These are phyloP conservation scores for Eudyptes chrysolophus DNA, from an alignment of 2,113 vertebrate genomes.

Conservation along the genomic window DNA sequence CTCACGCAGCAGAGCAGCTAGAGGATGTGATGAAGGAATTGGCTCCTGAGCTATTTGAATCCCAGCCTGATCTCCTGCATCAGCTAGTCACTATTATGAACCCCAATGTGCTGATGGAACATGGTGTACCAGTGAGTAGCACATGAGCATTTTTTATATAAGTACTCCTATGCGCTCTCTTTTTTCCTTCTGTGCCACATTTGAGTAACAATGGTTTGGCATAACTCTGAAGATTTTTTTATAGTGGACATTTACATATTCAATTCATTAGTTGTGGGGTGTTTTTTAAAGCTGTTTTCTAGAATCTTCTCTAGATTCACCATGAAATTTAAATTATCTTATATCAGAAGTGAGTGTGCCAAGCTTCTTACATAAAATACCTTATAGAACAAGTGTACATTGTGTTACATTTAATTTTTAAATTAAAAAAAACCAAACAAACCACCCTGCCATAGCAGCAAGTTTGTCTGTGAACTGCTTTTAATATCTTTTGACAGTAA, in stretches of 20 bases:
- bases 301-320: neutral
- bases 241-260: neutral
- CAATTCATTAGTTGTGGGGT: neutral
- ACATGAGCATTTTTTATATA: neutral
- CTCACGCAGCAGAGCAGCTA: conserved; percentile 93
- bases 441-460: neutral
- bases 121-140: conserved; percentile 92
- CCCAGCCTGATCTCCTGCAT: conserved; percentile 95
- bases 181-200: neutral
- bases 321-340: neutral
- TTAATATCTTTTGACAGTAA: neutral
- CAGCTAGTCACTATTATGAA: conserved; percentile 99
- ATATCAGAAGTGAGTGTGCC: neutral
- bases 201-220: neutral
- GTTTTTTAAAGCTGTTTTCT: neutral
- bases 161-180: fast-evolving
- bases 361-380: neutral
- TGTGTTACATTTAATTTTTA: neutral
- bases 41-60: conserved; percentile 95
- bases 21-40: conserved; percentile 97
- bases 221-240: neutral
- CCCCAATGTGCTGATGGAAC: conserved; percentile 96
- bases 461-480: neutral
- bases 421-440: neutral
- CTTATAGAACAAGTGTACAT: neutral